These are phyloP conservation scores for Bergia puertoricense DNA, from an alignment of 92 coral and sea anemone genomes.

Conservation along the genomic window DNA sequence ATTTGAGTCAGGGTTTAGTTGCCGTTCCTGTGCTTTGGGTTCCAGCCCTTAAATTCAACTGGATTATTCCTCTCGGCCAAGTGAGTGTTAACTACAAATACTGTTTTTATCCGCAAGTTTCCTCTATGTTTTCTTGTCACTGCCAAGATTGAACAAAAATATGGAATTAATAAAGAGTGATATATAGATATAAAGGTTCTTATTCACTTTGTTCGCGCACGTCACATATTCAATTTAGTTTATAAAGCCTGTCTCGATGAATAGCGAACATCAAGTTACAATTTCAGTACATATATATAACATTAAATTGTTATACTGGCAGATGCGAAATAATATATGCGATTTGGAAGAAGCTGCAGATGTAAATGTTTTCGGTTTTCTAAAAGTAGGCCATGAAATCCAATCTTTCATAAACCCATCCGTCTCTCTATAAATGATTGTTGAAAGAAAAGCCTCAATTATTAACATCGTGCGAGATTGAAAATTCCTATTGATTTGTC, in stretches of 20 bases:
- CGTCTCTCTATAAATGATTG: constrained; percentile 3
- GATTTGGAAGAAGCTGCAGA: constrained; percentile 9
- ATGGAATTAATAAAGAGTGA: neutral
- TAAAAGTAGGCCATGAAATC: constrained; percentile 8
- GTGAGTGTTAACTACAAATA: constrained; percentile 6
- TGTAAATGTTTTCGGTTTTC: neutral
- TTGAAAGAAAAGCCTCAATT: constrained; percentile 32
- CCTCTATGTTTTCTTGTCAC: neutral
- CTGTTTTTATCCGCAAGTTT: neutral
- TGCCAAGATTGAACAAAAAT: neutral
- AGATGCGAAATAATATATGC: constrained; percentile 16
- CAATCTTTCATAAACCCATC: neutral
- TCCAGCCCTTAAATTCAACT: constrained; percentile 12
- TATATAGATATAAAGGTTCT: neutral
- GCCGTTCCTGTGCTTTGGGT: constrained; percentile 6
- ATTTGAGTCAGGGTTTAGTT: constrained; percentile 27
- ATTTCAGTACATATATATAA: neutral
- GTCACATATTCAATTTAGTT: neutral
- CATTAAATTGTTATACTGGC: neutral
- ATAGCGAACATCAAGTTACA: constrained; percentile 6
- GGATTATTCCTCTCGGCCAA: constrained; percentile 15
- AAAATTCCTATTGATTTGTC: constrained; percentile 3
- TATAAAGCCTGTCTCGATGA: neutral
- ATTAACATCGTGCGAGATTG: neutral
- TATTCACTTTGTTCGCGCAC: neutral